A percentile compares a stretch with the other conserved stretches of the same genome.
phyloP scores from a whole-genome alignment of 2,797 vertebrate species.

The Trichosurus vulpecula region DNA sequence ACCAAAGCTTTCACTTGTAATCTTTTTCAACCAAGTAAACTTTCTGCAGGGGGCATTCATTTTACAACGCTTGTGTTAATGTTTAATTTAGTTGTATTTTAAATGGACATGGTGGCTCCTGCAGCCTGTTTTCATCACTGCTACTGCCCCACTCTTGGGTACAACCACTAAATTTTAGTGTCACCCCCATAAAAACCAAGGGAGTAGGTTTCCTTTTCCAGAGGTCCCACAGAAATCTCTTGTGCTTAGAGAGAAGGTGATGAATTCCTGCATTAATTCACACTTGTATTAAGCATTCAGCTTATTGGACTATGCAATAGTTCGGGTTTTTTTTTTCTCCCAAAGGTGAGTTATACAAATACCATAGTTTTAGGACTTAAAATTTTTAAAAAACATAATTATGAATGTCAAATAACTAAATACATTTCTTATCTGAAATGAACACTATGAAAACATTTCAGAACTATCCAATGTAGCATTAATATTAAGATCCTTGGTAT shows the following conservation, averaged over 20 bases:
- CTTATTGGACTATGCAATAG: conserved; percentile 69
- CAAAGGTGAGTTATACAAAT: conserved; percentile 61
- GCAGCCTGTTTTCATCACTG: conserved; percentile 69
- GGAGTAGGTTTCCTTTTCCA: conserved; percentile 73
- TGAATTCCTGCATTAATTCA: conserved; percentile 74
- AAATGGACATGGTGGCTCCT: conserved; percentile 64
- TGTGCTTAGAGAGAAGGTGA: conserved; percentile 70
- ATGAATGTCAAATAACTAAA: conserved; percentile 49
- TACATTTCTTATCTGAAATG: conserved; percentile 24
- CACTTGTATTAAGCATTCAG: conserved; percentile 73
- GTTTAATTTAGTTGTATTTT: conserved; percentile 76
- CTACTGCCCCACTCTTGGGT: conserved; percentile 49
- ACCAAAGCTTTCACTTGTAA: conserved; percentile 61
- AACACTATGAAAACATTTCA: conserved; percentile 50
- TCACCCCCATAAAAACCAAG: conserved; percentile 63
- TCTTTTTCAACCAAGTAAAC: conserved; percentile 61
- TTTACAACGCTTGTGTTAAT: conserved; percentile 68
- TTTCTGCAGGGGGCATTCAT: conserved; percentile 65
- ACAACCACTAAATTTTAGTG: conserved; percentile 71
- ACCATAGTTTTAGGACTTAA: conserved; percentile 53
- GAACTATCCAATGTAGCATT: conserved; percentile 18
- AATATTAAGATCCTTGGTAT: background rate
- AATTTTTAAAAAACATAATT: conserved; percentile 54
- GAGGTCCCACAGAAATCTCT: conserved; percentile 76
- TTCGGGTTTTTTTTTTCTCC: conserved; percentile 63